phyloP scores from a whole-genome alignment of 2,888 invertebrate species.

The Aphidius colemani region DNA sequence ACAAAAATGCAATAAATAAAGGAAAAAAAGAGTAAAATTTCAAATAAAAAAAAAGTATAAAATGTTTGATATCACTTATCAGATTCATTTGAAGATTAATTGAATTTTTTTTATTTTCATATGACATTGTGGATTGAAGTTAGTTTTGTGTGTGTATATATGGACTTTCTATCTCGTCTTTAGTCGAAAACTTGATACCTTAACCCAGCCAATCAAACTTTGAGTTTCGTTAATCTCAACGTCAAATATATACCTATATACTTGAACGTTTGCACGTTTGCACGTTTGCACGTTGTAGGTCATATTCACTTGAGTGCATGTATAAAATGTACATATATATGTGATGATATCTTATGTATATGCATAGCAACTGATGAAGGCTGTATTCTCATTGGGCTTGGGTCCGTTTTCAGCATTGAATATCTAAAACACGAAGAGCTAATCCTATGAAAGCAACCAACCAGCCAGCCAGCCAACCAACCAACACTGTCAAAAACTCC shows the following conservation, averaged over 20 bases:
- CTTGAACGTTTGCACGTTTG: no score
- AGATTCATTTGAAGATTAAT: no score
- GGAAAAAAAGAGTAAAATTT: no score
- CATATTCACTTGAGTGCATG: slow-evolving; percentile 13
- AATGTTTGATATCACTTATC: no score
- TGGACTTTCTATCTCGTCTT: slow-evolving; percentile 1
- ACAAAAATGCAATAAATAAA: no score
- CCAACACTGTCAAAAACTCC: no score
- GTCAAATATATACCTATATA: slow-evolving; percentile 47
- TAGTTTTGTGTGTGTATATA: no score
- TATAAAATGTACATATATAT: slow-evolving; percentile 1
- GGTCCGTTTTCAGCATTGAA: slow-evolving; percentile 6
- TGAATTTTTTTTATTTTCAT: no score
- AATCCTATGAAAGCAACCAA: background rate
- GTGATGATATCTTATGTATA: slow-evolving; percentile 6
- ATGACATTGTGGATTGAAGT: no score
- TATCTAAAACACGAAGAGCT: background rate
- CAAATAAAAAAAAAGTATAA: no score
- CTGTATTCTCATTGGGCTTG: background rate
- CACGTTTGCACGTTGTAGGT: slow-evolving; percentile 45
- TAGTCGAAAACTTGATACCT: slow-evolving; percentile 51
- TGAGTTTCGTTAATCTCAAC: slow-evolving; percentile 52
- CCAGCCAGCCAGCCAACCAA: background rate
- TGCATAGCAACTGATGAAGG: slow-evolving; percentile 3
- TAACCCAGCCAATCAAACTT: slow-evolving; percentile 58